These are phyloP conservation scores for Calidris pugnax DNA, from an alignment of 2,113 vertebrate species.

Conservation along the genomic window DNA sequence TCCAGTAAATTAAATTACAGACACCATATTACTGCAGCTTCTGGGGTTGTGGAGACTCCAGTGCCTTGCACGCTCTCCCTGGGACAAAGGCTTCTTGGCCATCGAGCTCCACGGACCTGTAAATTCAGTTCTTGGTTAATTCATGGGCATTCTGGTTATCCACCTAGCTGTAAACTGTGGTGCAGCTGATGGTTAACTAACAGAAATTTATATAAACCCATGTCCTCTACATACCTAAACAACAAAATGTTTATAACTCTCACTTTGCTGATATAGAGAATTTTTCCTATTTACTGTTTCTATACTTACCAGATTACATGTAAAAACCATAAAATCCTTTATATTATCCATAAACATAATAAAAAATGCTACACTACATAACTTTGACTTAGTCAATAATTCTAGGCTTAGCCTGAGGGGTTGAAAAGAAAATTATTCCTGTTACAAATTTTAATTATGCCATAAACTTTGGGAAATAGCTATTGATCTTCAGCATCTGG, in stretches of 20 bases:
- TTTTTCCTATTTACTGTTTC: slow-evolving; percentile 56
- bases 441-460: slow-evolving; percentile 83
- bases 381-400: slow-evolving; percentile 78
- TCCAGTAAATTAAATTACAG: neutral
- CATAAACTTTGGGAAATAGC: slow-evolving; percentile 77
- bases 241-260: slow-evolving; percentile 5
- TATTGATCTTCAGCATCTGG: slow-evolving; percentile 81
- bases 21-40: neutral
- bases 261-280: neutral
- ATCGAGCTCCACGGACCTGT: neutral
- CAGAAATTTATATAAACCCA: neutral
- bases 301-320: slow-evolving; percentile 67
- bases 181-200: neutral
- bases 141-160: slow-evolving; percentile 4
- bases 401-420: slow-evolving; percentile 74
- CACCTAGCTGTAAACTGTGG: neutral
- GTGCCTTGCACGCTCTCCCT: neutral
- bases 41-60: neutral
- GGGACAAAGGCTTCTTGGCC: neutral
- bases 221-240: neutral
- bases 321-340: slow-evolving; percentile 70
- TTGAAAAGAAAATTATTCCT: slow-evolving; percentile 77
- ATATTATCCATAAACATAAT: slow-evolving; percentile 76
- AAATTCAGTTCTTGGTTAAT: neutral
- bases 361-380: slow-evolving; percentile 71